A percentile compares a stretch with the other conserved stretches of the same genome.
These are phyloP conservation scores for Campoletis raptor DNA, from an alignment of 2,888 invertebrate genomes.

Conservation along the genomic window DNA sequence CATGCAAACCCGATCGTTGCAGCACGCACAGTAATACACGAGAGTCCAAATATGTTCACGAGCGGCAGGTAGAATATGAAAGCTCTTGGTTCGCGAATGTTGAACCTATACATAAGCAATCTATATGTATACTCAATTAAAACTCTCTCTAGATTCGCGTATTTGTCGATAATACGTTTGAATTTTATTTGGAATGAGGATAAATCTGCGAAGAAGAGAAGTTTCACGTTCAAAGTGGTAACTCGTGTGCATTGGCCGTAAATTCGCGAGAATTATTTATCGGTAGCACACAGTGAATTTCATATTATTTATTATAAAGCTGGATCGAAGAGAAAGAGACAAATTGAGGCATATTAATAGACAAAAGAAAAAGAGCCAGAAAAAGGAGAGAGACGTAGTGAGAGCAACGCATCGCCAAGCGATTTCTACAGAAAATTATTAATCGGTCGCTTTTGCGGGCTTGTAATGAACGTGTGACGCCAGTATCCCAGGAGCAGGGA, in stretches of 20 bases:
- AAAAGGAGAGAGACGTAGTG: not conserved
- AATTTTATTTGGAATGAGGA: constrained; percentile 45
- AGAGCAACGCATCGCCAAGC: constrained; percentile 30
- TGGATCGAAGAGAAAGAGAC: constrained; percentile 6
- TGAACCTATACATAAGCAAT: not conserved
- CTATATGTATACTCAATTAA: constrained; percentile 14
- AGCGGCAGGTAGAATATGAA: constrained; percentile 26
- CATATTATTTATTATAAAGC: constrained; percentile 58
- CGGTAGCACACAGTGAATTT: constrained; percentile 23
- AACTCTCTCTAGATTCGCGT: constrained; percentile 17
- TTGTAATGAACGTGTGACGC: constrained; percentile 56
- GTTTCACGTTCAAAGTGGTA: constrained; percentile 16
- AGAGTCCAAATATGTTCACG: constrained; percentile 26
- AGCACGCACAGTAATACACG: constrained; percentile 45
- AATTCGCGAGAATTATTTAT: constrained; percentile 56
- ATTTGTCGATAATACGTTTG: constrained; percentile 50
- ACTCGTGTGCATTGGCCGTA: constrained; percentile 40
- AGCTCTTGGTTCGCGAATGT: constrained; percentile 2
- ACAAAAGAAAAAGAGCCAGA: not conserved
- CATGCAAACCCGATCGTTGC: constrained; percentile 36
- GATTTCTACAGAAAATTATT: constrained; percentile 62
- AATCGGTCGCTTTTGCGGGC: constrained; percentile 54
- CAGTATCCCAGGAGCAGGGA: constrained; percentile 28
- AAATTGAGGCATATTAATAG: not conserved
- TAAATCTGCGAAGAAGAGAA: constrained; percentile 21